phyloP scores from a whole-genome alignment of 2,888 invertebrate genomes.

The Sialis lutaria region DNA sequence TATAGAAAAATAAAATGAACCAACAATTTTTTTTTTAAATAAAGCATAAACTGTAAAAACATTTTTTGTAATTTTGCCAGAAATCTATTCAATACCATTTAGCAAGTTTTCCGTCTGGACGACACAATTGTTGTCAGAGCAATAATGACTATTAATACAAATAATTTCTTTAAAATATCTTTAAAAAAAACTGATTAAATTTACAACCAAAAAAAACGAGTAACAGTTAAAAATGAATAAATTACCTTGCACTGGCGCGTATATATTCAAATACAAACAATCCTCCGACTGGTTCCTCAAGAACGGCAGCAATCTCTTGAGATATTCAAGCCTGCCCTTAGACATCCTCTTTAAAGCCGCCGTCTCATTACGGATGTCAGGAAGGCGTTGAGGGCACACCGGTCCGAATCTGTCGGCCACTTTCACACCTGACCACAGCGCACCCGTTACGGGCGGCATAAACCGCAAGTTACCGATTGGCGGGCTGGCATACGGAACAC shows the following conservation, averaged over 20 bases:
- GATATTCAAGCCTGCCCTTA: constrained; percentile 70
- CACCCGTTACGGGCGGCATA: constrained; percentile 91
- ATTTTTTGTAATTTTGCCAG: too few relatives aligned
- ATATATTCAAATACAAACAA: constrained; percentile 92
- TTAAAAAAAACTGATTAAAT: too few relatives aligned
- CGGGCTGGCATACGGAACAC: constrained; percentile 88
- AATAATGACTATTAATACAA: too few relatives aligned
- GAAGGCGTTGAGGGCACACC: constrained; percentile 83
- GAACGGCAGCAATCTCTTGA: constrained; percentile 73
- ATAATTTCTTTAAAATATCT: too few relatives aligned
- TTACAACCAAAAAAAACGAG: too few relatives aligned
- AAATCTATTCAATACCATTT: too few relatives aligned
- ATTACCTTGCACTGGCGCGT: constrained; percentile 89
- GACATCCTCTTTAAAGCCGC: constrained; percentile 74
- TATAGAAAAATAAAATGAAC: too few relatives aligned
- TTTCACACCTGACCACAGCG: constrained; percentile 80
- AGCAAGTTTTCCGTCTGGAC: too few relatives aligned
- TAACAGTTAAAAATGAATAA: constrained; percentile 9
- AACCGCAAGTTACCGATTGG: constrained; percentile 78
- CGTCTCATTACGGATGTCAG: constrained; percentile 71
- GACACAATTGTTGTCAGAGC: too few relatives aligned
- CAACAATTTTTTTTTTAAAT: too few relatives aligned
- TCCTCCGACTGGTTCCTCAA: constrained; percentile 89
- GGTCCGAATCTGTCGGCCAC: constrained; percentile 75
- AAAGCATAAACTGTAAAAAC: too few relatives aligned